Percentiles rank a stretch among this genome's conserved stretches.
Conservation (phyloP, 2,113 vertebrate species). For the Anoplopoma fimbria region DNA sequence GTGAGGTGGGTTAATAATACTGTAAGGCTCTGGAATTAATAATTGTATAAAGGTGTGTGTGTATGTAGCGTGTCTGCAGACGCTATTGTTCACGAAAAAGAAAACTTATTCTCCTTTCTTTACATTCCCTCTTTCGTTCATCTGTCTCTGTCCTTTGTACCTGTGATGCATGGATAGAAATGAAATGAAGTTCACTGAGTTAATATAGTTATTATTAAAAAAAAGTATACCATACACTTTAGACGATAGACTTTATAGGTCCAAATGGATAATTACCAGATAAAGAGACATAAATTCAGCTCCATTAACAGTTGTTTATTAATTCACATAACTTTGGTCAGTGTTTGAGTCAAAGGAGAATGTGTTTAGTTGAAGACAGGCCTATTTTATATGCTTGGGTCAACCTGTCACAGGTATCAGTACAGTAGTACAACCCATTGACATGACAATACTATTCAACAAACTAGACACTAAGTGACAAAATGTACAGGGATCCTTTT, state of each 20-base stretch:
- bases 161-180: background rate
- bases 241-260: too few species aligned
- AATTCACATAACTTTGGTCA: background rate
- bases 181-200: slow-evolving; percentile 6
- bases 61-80: slow-evolving; percentile 10
- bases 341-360: background rate
- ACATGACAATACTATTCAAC: background rate
- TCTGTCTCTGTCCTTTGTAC: slow-evolving; percentile 15
- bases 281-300: slow-evolving; percentile 5
- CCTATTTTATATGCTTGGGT: background rate
- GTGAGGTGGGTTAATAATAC: slow-evolving; percentile 28
- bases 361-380: background rate
- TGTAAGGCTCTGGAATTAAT: slow-evolving; percentile 51
- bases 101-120: slow-evolving; percentile 12
- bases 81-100: slow-evolving; percentile 14
- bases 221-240: too few species aligned
- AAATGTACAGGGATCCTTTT: background rate
- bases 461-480: background rate
- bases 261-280: slow-evolving; percentile 22
- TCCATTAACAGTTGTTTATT: background rate
- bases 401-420: background rate
- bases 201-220: slow-evolving; percentile 11
- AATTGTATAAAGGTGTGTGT: slow-evolving; percentile 24
- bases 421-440: background rate
- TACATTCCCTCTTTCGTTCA: background rate